Percentiles rank a stretch among this genome's conserved stretches.
Conservation (phyloP, 2,888 invertebrate species). For the Trachelus troglodyta region DNA sequence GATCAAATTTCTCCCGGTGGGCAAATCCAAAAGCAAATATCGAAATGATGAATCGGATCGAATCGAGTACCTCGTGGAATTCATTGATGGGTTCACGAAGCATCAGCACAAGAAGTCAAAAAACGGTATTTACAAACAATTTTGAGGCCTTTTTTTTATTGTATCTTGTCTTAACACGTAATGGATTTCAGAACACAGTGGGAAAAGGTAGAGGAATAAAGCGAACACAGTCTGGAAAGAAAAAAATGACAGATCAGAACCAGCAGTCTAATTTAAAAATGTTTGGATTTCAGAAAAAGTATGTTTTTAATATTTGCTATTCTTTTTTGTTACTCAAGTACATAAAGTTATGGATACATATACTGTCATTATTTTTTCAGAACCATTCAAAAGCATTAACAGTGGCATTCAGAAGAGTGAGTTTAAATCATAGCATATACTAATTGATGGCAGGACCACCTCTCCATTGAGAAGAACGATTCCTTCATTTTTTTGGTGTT, state of each 20-base stretch:
- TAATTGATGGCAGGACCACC: not conserved
- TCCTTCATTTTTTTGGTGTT: not conserved
- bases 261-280: constrained; percentile 75
- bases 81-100: not conserved
- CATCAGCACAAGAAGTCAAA: constrained; percentile 14
- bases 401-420: not conserved
- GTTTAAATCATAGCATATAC: not conserved
- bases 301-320: constrained; percentile 38
- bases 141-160: constrained; percentile 12
- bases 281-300: constrained; percentile 77
- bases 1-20: constrained; percentile 33
- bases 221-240: constrained; percentile 51
- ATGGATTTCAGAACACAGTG: constrained; percentile 22
- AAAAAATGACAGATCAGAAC: constrained; percentile 61
- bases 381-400: constrained; percentile 29
- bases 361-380: constrained; percentile 21
- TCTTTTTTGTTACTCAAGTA: not conserved
- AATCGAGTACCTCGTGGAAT: constrained; percentile 8
- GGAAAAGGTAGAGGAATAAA: constrained; percentile 47
- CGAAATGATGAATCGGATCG: not conserved
- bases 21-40: constrained; percentile 30
- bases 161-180: constrained; percentile 20
- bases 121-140: constrained; percentile 8
- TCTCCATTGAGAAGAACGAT: not conserved
- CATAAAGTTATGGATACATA: not conserved